Percentiles rank a stretch among this genome's conserved stretches.
phyloP scores from a whole-genome alignment of 1,140 invertebrate species.

The Linepithema humile region DNA sequence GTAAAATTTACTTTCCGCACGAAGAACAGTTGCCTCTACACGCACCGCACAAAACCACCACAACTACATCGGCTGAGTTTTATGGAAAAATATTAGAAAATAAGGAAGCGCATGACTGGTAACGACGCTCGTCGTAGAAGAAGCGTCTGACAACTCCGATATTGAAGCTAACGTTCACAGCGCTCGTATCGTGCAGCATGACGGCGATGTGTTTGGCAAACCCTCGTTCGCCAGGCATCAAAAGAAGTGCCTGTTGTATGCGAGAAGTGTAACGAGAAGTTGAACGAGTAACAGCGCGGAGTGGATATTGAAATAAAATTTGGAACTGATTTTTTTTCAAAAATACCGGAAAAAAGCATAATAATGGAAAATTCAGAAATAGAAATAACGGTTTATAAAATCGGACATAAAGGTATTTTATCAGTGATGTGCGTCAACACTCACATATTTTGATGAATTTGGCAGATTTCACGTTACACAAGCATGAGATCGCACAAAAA shows the following conservation, averaged over 20 bases:
- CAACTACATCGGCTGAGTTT: neutral
- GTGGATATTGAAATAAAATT: conserved; percentile 8
- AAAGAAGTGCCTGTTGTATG: conserved; percentile 23
- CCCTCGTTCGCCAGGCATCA: conserved; percentile 19
- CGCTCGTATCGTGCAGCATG: neutral
- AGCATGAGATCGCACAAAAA: neutral
- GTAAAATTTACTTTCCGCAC: conserved; percentile 47
- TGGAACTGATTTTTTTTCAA: neutral
- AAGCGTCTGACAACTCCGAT: conserved; percentile 27
- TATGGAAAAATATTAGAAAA: neutral
- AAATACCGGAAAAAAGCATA: neutral
- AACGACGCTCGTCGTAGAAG: conserved; percentile 19
- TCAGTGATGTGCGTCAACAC: neutral
- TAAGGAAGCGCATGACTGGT: neutral
- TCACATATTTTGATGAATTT: neutral
- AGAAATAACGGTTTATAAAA: neutral
- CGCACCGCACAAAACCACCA: neutral
- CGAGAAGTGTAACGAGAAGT: neutral
- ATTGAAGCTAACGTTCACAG: conserved; percentile 52
- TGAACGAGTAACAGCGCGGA: conserved; percentile 12
- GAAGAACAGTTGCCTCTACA: neutral
- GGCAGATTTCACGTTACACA: neutral
- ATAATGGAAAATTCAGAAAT: neutral
- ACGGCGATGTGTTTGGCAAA: conserved; percentile 31
- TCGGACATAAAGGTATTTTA: neutral